A percentile compares a stretch with the other conserved stretches of the same genome.
These are phyloP conservation scores for Pteromalus puparum DNA, from an alignment of 1,140 invertebrate genomes.

Conservation along the genomic window DNA sequence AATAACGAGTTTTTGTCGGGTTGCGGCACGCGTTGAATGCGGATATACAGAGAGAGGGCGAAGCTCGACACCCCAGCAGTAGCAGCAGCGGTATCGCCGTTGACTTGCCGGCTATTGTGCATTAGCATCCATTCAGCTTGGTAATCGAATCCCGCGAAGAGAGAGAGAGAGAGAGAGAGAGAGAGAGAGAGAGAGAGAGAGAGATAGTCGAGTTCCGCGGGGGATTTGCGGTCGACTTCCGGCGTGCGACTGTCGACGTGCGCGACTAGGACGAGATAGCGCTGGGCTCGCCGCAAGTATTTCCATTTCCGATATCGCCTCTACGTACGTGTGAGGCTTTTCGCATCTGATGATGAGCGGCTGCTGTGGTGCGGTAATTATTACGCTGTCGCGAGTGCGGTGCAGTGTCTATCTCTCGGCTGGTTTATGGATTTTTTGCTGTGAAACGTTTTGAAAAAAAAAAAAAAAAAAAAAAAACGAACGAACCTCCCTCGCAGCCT, in stretches of 20 bases:
- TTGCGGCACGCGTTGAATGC: conserved; percentile 50
- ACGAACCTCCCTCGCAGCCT: not conserved
- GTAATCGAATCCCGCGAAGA: conserved; percentile 72
- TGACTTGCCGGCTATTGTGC: conserved; percentile 66
- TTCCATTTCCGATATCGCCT: conserved; percentile 44
- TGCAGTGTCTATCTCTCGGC: not conserved
- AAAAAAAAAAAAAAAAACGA: not conserved
- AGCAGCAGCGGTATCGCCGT: not conserved
- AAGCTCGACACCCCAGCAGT: conserved; percentile 28
- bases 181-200: conserved; percentile 65
- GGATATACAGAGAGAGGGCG: conserved; percentile 46
- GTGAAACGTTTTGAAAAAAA: not conserved
- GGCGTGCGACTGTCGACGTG: conserved; percentile 53
- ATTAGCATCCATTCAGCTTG: conserved; percentile 75
- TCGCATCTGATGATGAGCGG: not conserved
- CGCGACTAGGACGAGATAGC: conserved; percentile 12
- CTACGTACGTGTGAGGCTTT: not conserved
- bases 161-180: conserved; percentile 61
- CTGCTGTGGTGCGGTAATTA: not conserved
- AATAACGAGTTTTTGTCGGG: conserved; percentile 73
- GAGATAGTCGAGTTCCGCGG: conserved; percentile 71
- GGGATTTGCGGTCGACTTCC: conserved; percentile 74
- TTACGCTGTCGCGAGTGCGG: not conserved
- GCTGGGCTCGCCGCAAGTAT: conserved; percentile 28
- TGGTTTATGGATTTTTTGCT: not conserved